Conservation (phyloP, 2,113 vertebrate species). For the Neofelis nebulosa region DNA sequence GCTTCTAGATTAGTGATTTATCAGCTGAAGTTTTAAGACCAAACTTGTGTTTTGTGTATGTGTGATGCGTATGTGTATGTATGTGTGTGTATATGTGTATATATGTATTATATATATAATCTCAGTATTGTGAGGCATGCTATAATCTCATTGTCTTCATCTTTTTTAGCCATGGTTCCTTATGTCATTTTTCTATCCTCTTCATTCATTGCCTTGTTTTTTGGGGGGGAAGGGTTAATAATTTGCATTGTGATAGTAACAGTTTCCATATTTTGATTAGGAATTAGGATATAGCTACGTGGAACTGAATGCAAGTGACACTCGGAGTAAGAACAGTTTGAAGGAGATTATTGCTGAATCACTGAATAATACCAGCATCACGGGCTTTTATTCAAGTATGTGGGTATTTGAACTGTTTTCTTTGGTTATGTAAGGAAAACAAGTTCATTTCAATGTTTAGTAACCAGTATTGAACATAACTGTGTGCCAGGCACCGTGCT, state of each 20-base stretch:
- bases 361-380: constrained; percentile 96
- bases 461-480: neutral
- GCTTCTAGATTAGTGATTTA: constrained; percentile 4
- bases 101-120: too few species aligned
- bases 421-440: neutral
- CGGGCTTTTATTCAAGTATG: constrained; percentile 93
- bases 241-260: neutral
- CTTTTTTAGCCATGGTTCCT: neutral
- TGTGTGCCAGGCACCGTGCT: neutral
- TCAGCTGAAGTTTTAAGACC: neutral
- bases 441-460: neutral
- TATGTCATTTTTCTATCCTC: neutral
- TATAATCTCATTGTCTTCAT: neutral
- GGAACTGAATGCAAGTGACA: constrained; percentile 98
- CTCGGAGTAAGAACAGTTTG: constrained; percentile 95
- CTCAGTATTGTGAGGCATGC: neutral
- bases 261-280: constrained; percentile 81
- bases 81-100: neutral
- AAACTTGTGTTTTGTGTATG: neutral
- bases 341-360: constrained; percentile 95
- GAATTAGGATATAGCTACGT: constrained; percentile 96
- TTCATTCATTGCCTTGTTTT: neutral
- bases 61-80: neutral
- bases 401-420: constrained; percentile 1
- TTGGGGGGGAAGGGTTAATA: neutral